Evolutionary conservation across 2,888 invertebrate genomes (phyloP).

Genomic region (Chironomus riparius): DNA sequence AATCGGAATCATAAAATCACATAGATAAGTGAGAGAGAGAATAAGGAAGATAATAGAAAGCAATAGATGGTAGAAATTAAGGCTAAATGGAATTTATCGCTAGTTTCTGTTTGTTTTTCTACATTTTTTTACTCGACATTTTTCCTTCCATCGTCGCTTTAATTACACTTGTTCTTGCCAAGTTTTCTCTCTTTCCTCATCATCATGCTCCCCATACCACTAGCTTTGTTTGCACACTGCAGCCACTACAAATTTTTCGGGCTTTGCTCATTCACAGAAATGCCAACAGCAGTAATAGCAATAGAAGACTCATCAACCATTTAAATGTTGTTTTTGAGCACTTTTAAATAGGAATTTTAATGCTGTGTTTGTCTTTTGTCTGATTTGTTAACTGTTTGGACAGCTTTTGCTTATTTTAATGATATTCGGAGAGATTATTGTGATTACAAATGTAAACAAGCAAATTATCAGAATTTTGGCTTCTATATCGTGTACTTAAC

Average conservation of each 20-base stretch:
- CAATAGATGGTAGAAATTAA: not conserved
- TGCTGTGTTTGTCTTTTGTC: not conserved
- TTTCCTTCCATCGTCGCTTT: not conserved
- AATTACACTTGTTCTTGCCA: not conserved
- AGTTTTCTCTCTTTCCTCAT: not conserved
- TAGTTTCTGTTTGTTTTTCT: not conserved
- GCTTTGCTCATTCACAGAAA: not conserved
- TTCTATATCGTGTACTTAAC: too few relatives aligned
- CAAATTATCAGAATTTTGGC: too few relatives aligned
- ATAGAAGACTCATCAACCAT: constrained; percentile 13
- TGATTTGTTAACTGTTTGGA: not conserved
- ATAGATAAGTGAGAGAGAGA: not conserved
- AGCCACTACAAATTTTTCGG: not conserved
- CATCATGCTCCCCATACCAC: not conserved
- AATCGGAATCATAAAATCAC: not conserved
- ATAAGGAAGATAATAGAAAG: not conserved
- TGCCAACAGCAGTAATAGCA: not conserved
- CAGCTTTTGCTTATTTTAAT: too few relatives aligned
- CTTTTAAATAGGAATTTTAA: too few relatives aligned
- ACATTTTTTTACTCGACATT: not conserved
- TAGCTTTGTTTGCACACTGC: not conserved
- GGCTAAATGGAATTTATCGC: not conserved
- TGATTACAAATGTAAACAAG: too few relatives aligned
- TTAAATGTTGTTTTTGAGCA: not conserved
- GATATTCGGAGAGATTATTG: too few relatives aligned